Conservation (phyloP, 2,888 invertebrate genomes). For the Hartigia nigra region DNA sequence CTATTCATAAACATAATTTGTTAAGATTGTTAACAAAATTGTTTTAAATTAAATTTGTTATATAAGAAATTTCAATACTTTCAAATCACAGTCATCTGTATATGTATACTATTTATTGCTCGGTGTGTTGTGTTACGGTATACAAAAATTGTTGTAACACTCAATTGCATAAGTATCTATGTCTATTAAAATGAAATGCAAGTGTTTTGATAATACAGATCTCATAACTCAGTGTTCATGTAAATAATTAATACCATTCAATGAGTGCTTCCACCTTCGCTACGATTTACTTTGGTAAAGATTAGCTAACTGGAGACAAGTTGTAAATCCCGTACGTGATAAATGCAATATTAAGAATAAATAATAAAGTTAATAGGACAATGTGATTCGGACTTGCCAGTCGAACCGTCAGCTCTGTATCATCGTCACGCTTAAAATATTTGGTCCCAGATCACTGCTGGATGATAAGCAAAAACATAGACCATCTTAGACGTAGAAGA, state of each 20-base stretch:
- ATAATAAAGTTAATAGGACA: not conserved
- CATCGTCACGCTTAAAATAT: conserved; percentile 3
- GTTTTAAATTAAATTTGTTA: not conserved
- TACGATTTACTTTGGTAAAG: not conserved
- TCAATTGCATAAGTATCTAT: not conserved
- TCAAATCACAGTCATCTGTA: not conserved
- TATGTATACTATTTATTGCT: conserved; percentile 30
- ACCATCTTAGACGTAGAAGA: conserved; percentile 86
- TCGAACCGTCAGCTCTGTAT: not conserved
- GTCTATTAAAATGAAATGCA: not conserved
- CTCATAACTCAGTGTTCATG: not conserved
- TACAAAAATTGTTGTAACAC: conserved; percentile 35
- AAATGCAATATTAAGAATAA: not conserved
- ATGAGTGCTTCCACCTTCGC: not conserved
- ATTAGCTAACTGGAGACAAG: not conserved
- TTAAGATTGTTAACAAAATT: not conserved
- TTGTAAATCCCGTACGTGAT: not conserved
- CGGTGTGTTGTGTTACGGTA: conserved; percentile 39
- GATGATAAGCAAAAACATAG: conserved; percentile 4
- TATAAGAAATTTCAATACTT: not conserved
- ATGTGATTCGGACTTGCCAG: not conserved
- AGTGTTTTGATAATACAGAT: not conserved
- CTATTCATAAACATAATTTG: not conserved
- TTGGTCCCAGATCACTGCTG: conserved; percentile 19
- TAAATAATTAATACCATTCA: not conserved